Evolutionary conservation across 2,113 vertebrate species (phyloP), one percentile per base, ranked within the genome.

Genomic region (Verasper variegatus): DNA sequence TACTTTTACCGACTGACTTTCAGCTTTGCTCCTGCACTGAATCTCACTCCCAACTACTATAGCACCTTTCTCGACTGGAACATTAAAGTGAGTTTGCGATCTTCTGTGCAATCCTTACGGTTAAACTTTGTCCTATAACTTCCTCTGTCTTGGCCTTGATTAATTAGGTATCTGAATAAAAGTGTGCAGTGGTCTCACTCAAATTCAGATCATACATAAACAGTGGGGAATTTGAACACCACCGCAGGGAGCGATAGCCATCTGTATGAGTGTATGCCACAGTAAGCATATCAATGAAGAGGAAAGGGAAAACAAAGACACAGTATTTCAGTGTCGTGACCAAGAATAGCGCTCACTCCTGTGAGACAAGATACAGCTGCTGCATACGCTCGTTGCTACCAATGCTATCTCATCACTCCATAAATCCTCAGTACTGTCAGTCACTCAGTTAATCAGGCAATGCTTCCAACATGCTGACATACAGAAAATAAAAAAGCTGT

Each of bases 301-400:
- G 81, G 78, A 56, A 85, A 54, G 72, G 24, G 74, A 78, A 86
- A 86, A 90, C 81, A 82, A 59, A 90, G 75, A 84, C 83, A 80
- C 70, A 79, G 84, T 68, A 70, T 88, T 80, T 89, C 74, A 83
- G 88, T 81, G 90, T 93, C 91, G 92, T 93, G 92, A 93, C 90
- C 83, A 80, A 78, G 76, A 89, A 76, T 18, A 83, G 74, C 42
- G 55, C 80, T 86, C 76, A 73, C 61, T 83, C 67, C 74, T 78
- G 69, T 84, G 18, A 57, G 79, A 78, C 47, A 56, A 81, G 79
- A 85, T 74, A 49, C 81, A 80, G 84, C 83, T 85, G 74, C 88
- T 86, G 88, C 82, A 77, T 40, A 45, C 59, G 79, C 68, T 65
- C 23, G 1, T 42, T 40, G 57, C 79, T 60, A 52, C 82, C 62